Percentiles rank a stretch among this genome's conserved stretches.
Evolutionary conservation across 1,140 invertebrate genomes (phyloP).

Genomic region (Acromyrmex echinatior): DNA sequence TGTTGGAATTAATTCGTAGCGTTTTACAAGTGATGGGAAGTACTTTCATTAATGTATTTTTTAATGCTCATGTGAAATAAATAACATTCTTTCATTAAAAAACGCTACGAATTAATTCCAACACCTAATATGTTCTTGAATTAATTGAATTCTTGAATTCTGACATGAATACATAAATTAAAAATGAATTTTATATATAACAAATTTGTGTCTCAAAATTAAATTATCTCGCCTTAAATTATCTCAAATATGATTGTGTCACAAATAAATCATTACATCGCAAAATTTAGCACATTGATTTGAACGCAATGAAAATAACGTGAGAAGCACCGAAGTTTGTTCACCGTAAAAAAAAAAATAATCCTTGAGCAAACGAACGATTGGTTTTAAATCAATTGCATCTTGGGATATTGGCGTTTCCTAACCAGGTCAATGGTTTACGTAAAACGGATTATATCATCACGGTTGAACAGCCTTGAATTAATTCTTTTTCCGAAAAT

Average conservation of each 20-base stretch:
- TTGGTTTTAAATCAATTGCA: conserved; percentile 51
- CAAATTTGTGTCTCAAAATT: background rate
- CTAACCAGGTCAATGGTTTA: conserved; percentile 41
- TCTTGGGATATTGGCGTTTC: conserved; percentile 25
- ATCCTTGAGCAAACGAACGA: background rate
- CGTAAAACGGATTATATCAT: conserved; percentile 34
- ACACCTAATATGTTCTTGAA: too few species aligned
- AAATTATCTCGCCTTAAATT: background rate
- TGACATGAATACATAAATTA: background rate
- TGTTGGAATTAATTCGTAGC: too few species aligned
- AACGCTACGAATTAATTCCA: too few species aligned
- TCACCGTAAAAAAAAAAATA: too few species aligned
- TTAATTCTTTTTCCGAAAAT: conserved; percentile 30
- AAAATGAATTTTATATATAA: background rate
- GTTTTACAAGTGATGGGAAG: too few species aligned
- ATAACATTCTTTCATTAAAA: too few species aligned
- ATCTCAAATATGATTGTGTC: background rate
- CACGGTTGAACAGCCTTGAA: conserved; percentile 13
- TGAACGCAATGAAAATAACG: background rate
- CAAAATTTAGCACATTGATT: background rate
- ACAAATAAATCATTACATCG: background rate
- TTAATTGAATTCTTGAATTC: too few species aligned
- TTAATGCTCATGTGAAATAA: too few species aligned
- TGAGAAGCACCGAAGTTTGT: background rate
- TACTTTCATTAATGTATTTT: too few species aligned